Evolutionary conservation across 1,140 invertebrate genomes (phyloP).

Genomic region (Bombus sibiricus): DNA sequence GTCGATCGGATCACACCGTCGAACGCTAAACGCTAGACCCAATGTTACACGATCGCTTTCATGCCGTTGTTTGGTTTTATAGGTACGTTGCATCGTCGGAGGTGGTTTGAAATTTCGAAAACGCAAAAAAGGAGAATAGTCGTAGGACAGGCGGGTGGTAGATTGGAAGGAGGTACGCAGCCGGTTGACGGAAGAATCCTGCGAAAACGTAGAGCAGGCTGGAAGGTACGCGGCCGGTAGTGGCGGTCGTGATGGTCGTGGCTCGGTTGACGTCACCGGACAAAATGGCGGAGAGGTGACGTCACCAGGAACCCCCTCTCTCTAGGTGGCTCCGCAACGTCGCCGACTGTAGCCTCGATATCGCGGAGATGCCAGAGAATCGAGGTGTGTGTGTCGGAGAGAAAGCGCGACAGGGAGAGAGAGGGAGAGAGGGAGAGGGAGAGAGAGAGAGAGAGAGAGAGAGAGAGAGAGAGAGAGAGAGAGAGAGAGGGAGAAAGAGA

Average conservation of each 20-base stretch:
- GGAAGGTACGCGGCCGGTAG: constrained; percentile 61
- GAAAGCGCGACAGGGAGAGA: neutral
- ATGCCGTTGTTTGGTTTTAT: rapidly evolving
- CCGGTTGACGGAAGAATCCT: neutral
- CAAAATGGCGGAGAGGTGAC: constrained; percentile 80
- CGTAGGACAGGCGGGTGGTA: too few species aligned
- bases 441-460: too few species aligned
- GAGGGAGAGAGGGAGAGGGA: too few species aligned
- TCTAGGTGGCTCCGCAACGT: constrained; percentile 48
- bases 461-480: neutral
- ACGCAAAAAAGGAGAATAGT: neutral
- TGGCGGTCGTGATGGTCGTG: constrained; percentile 59
- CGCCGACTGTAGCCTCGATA: constrained; percentile 51
- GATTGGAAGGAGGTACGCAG: neutral
- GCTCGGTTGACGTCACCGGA: constrained; percentile 76
- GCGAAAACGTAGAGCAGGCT: neutral
- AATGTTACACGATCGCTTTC: too few species aligned
- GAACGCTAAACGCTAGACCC: too few species aligned
- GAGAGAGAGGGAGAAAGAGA: neutral
- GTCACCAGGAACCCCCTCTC: constrained; percentile 71
- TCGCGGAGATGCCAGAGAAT: constrained; percentile 54
- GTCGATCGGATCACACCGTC: too few species aligned
- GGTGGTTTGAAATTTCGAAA: too few species aligned
- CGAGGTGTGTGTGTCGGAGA: constrained; percentile 22
- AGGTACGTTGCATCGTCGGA: too few species aligned